phyloP scores from a whole-genome alignment of 2,113 vertebrate species.

The Zosterops hypoxanthus region DNA sequence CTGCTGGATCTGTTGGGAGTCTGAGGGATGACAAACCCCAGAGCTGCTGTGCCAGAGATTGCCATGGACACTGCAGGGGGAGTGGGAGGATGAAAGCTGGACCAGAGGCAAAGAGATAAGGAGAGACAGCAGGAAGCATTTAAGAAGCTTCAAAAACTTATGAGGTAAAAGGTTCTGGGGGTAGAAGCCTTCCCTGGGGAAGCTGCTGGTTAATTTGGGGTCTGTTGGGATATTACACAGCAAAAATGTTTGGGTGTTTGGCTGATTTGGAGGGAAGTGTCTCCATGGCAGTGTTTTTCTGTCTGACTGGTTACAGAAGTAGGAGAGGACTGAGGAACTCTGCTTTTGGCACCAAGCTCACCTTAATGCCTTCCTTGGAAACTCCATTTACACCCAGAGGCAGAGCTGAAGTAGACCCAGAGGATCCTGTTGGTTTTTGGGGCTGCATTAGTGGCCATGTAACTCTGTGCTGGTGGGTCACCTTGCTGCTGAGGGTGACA shows the following conservation, averaged over 20 bases:
- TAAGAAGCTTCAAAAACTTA: not conserved
- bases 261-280: not conserved
- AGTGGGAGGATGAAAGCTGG: not conserved
- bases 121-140: not conserved
- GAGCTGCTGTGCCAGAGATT: not conserved
- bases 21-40: not conserved
- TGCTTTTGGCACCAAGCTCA: not conserved
- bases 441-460: accelerated
- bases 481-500: not conserved
- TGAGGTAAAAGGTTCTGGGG: not conserved
- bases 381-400: not conserved
- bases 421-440: accelerated
- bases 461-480: not conserved
- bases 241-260: not conserved
- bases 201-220: not conserved
- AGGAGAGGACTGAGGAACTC: not conserved
- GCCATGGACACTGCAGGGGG: not conserved
- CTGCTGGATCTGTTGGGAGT: not conserved
- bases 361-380: not conserved
- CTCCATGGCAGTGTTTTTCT: not conserved
- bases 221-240: not conserved
- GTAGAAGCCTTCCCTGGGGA: not conserved
- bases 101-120: not conserved
- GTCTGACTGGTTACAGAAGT: not conserved
- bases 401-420: not conserved